These are phyloP conservation scores for Stenodema calcarata DNA, from an alignment of 2,888 invertebrate genomes.

Conservation along the genomic window DNA sequence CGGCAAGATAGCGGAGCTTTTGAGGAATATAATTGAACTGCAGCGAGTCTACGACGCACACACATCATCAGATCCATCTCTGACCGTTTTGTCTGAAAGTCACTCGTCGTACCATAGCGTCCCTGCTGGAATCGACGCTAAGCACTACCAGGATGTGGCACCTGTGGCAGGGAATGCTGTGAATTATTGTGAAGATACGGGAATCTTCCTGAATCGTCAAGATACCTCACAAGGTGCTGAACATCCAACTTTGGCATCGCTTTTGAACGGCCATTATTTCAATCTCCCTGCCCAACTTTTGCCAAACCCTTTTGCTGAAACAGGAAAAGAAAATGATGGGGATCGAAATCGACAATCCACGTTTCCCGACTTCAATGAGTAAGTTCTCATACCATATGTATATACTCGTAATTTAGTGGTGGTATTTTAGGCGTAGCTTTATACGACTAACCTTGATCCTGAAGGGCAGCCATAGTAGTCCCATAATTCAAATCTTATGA, in stretches of 20 bases:
- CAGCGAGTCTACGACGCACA: background rate
- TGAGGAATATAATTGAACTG: background rate
- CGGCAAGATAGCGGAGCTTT: background rate
- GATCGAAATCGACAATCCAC: background rate
- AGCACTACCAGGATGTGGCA: background rate
- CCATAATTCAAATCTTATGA: too few species aligned
- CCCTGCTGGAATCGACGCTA: background rate
- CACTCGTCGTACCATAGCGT: conserved; percentile 17
- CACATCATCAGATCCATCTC: background rate
- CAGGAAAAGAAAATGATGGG: background rate
- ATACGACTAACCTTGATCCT: too few species aligned
- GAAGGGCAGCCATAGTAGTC: too few species aligned
- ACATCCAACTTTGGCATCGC: background rate
- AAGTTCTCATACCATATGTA: background rate
- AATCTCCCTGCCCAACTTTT: background rate
- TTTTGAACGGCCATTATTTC: background rate
- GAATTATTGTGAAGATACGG: conserved; percentile 20
- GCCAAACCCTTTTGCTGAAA: background rate
- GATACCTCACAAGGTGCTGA: background rate
- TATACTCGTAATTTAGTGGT: too few species aligned
- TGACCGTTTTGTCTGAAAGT: background rate
- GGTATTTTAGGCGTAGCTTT: too few species aligned
- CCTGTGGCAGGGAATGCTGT: background rate
- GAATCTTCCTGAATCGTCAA: background rate
- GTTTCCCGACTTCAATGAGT: background rate